Percentiles rank a stretch among this genome's conserved stretches.
phyloP scores from a whole-genome alignment of 2,888 invertebrate species.

The Rapana venosa region DNA sequence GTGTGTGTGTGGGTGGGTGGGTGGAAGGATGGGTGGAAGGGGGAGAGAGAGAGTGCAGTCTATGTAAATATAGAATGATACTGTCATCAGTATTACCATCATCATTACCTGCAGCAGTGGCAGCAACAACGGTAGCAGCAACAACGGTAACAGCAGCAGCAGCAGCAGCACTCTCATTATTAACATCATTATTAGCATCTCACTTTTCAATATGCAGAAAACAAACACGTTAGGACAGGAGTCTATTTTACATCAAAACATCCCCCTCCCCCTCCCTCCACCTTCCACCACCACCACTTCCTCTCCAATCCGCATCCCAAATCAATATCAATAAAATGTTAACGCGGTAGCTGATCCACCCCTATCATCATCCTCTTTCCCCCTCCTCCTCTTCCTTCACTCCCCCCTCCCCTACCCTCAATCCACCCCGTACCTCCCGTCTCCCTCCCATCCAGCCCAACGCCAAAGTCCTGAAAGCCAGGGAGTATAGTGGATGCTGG shows the following conservation, averaged over 20 bases:
- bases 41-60: no score
- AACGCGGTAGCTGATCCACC: conserved; percentile 5
- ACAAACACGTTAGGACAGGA: not conserved
- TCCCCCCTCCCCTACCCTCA: not conserved
- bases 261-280: not conserved
- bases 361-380: not conserved
- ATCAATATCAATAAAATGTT: conserved; percentile 29
- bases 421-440: not conserved
- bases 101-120: not conserved
- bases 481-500: not conserved
- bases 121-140: not conserved
- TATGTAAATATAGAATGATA: not conserved
- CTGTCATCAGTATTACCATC: not conserved
- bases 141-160: not conserved
- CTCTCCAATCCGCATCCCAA: not conserved
- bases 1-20: no score
- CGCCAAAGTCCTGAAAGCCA: not conserved
- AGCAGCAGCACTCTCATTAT: not conserved
- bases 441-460: not conserved
- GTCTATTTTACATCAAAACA: not conserved
- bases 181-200: not conserved
- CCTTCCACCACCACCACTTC: not conserved
- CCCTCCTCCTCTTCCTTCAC: not conserved
- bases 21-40: no score
- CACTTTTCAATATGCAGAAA: not conserved